These are phyloP conservation scores for roundworm (Caenorhabditis elegans) DNA, from an alignment of 1,140 invertebrate species.

Conservation along the genomic window DNA sequence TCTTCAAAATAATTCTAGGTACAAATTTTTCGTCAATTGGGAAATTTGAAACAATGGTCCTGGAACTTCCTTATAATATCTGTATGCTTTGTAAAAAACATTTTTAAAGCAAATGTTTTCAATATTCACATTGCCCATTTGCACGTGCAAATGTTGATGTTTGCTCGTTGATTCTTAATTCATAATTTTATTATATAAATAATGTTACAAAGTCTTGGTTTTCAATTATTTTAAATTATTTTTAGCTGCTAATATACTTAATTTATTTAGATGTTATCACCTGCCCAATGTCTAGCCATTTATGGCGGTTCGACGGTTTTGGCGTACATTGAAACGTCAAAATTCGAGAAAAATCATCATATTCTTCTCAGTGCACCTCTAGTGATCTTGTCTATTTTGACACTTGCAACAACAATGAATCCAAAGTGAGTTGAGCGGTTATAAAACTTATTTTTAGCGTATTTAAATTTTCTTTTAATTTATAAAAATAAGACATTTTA, in stretches of 20 bases:
- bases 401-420: neutral
- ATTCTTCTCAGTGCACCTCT: conserved; percentile 1
- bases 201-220: too few species aligned
- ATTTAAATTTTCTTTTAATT: too few species aligned
- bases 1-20: too few species aligned
- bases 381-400: neutral
- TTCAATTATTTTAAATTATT: too few species aligned
- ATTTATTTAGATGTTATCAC: conserved; percentile 19
- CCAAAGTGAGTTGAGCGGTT: neutral
- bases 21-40: too few species aligned
- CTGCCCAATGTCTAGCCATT: conserved; percentile 10
- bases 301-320: neutral
- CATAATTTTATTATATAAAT: too few species aligned
- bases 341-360: conserved; percentile 13
- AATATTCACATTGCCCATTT: too few species aligned
- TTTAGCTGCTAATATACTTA: too few species aligned
- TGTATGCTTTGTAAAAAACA: too few species aligned
- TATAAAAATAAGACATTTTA: too few species aligned
- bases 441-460: too few species aligned
- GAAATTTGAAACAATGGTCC: neutral
- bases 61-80: neutral
- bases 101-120: too few species aligned
- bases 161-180: neutral
- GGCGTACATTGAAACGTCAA: conserved; percentile 5
- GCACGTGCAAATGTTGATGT: neutral